Conservation (phyloP, 2,113 vertebrate species). For the Sinocyclocheilus anophthalmus region DNA sequence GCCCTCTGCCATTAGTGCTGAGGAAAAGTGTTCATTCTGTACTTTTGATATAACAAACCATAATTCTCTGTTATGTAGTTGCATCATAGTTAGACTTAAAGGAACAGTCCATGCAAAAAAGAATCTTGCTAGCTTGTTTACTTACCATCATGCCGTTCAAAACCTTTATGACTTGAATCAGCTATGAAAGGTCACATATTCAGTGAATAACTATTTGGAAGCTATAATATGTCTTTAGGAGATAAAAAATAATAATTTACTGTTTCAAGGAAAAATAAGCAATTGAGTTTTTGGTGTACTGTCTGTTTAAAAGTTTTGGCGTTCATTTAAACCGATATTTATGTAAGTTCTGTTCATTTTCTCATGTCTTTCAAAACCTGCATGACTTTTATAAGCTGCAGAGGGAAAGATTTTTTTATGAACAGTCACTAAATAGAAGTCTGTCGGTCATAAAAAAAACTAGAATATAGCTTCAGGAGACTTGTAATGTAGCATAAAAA, state of each 20-base stretch:
- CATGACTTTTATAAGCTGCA: not conserved
- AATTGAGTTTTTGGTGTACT: not conserved
- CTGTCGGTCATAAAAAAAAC: not conserved
- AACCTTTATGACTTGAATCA: not conserved
- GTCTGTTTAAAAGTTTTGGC: not conserved
- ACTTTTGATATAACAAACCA: slow-evolving; percentile 8
- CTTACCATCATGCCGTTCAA: not conserved
- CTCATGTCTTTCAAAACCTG: not conserved
- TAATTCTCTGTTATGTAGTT: not conserved
- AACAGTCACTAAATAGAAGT: not conserved
- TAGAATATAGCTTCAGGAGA: not conserved
- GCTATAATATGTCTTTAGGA: not conserved
- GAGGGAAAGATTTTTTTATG: not conserved
- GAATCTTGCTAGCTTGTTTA: not conserved
- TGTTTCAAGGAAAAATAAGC: not conserved
- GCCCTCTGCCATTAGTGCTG: slow-evolving; percentile 22
- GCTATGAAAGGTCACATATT: not conserved
- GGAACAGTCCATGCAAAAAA: not conserved
- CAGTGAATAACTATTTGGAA: not conserved
- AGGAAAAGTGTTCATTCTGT: not conserved
- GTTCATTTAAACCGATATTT: not conserved
- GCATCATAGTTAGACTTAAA: not conserved
- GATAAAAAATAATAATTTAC: not conserved
- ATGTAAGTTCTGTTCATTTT: not conserved
- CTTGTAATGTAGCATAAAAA: not conserved